Evolutionary conservation across 2,113 vertebrate species (phyloP), one percentile per base, ranked within the genome.

Genomic region (Agelaius phoeniceus): DNA sequence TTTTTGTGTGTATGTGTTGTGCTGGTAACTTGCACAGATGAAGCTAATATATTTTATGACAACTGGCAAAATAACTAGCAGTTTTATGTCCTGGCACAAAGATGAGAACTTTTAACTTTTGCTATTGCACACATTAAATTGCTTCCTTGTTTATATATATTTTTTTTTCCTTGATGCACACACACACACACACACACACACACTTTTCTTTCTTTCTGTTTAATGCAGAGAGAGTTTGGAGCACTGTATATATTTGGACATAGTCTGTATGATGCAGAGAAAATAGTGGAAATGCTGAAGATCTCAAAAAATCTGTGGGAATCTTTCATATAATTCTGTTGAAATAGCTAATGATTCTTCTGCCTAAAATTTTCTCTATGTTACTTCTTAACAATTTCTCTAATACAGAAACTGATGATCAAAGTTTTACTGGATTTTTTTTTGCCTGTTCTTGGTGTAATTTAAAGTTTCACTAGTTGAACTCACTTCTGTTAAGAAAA

Each of bases 41-140:
- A 94, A 90, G 69, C 41, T 77, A 63, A 91, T 93, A 62, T 84
- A 87, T 91, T 95, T 97, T 84, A 87, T 92, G 89, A 67, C 61
- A 84, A 28, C 77, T 94, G 74, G 57, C 69, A 87, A 82, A 93
- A 63, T 67, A 86, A 63, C 57, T 83, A 49, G 37, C n/a, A 69
- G 68, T 84, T 95, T 94, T 75, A 61, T 63, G 41, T 87, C 62
- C 62, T 93, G 71, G 43, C 33, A 15, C 72, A 81, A 62, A 94
- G 75, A 90, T 37, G 24, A 10, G 1, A 85, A 69, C 61, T 88
- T 90, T 35, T 31, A 78, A 55, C 37, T 78, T 82, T n/a, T 84
- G 28, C 35, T 90, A 0, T 83, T 87, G 43, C 52, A 48, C 12
- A 2, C 27, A 13, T 55, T 77, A 67, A 87, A 67, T 89, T 43